Conservation (phyloP, 2,113 vertebrate species). For the Bubo scandiacus region DNA sequence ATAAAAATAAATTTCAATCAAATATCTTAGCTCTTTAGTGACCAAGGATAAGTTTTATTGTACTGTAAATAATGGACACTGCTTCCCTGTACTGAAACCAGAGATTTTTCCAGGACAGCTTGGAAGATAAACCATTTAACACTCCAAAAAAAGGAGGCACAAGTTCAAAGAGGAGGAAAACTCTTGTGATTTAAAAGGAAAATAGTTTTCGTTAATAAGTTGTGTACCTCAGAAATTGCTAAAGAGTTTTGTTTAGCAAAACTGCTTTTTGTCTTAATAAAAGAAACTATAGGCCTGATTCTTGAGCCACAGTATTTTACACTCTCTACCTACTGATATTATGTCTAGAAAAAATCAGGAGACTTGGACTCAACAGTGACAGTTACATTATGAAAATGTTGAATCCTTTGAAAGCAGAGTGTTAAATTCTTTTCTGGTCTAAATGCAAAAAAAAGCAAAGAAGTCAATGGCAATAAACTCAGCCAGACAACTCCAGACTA, state of each 20-base stretch:
- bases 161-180: neutral
- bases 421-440: neutral
- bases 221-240: neutral
- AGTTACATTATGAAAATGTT: neutral
- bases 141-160: neutral
- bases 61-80: neutral
- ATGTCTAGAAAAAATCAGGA: neutral
- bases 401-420: neutral
- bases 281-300: neutral
- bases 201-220: neutral
- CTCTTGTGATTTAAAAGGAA: neutral
- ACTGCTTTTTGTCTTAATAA: neutral
- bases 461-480: neutral
- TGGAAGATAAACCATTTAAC: neutral
- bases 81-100: neutral
- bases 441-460: neutral
- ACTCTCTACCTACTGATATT: neutral
- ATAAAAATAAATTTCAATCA: neutral
- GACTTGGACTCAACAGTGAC: neutral
- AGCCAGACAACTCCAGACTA: neutral
- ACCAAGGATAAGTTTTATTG: neutral
- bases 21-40: neutral
- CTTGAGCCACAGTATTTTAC: neutral
- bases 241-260: neutral
- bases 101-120: neutral